These are phyloP conservation scores for Dendronephthya gigantea DNA, from an alignment of 64 coral and sea anemone genomes.

Conservation along the genomic window DNA sequence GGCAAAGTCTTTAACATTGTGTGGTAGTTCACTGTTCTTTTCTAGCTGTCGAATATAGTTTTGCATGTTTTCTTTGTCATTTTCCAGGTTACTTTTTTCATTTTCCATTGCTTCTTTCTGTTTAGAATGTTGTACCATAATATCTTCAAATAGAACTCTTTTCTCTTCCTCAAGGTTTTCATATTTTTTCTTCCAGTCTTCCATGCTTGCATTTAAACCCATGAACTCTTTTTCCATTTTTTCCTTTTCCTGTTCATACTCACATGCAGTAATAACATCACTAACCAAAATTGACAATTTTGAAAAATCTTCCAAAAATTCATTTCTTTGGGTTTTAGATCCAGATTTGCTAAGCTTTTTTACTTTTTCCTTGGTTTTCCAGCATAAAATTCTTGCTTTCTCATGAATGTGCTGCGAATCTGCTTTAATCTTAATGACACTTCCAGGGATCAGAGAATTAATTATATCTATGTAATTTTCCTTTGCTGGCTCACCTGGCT, in stretches of 20 bases:
- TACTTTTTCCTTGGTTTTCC: neutral
- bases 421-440: neutral
- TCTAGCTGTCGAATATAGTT: neutral
- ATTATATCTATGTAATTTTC: neutral
- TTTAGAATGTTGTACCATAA: neutral
- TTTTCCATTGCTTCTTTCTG: neutral
- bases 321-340: neutral
- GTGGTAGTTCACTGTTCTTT: neutral
- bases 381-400: neutral
- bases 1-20: neutral
- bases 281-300: neutral
- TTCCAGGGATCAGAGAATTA: neutral
- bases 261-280: neutral
- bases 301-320: neutral
- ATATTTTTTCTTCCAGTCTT: neutral
- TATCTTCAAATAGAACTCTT: neutral
- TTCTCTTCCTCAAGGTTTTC: neutral
- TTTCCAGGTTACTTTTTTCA: neutral
- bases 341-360: neutral
- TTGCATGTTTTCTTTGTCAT: conserved; percentile 1
- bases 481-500: neutral
- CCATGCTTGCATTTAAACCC: neutral
- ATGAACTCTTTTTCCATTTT: neutral
- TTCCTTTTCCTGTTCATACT: neutral
- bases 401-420: neutral